Conservation (phyloP, 1,140 invertebrate species). For the Chelonus insularis region DNA sequence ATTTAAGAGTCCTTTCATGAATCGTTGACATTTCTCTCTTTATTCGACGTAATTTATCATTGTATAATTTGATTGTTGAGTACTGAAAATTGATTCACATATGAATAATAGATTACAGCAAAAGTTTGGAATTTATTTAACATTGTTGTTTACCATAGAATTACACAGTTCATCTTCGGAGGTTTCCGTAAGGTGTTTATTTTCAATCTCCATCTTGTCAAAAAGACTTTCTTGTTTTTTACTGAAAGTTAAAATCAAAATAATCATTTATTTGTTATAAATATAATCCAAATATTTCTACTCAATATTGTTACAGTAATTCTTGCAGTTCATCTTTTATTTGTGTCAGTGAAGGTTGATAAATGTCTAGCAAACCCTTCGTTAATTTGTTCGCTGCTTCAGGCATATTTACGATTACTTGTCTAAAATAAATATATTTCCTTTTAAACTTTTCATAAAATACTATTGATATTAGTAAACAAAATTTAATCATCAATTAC, state of each 20-base stretch:
- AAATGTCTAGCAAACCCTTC: slow-evolving; percentile 46
- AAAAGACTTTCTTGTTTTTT: slow-evolving; percentile 51
- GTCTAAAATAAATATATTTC: no score
- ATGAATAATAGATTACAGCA: no score
- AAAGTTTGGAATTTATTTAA: no score
- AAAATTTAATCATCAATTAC: slow-evolving; percentile 26
- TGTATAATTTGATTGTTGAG: slow-evolving; percentile 45
- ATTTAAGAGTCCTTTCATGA: slow-evolving; percentile 49
- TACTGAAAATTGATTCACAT: no score
- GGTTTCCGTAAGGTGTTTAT: slow-evolving; percentile 48
- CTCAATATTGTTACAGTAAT: slow-evolving; percentile 45
- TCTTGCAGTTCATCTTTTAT: slow-evolving; percentile 50
- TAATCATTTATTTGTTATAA: not conserved
- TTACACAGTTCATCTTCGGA: slow-evolving; percentile 45
- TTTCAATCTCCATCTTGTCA: slow-evolving; percentile 51
- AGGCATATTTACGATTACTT: slow-evolving; percentile 37
- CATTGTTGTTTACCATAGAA: slow-evolving; percentile 50
- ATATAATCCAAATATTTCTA: slow-evolving; percentile 19
- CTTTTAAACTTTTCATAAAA: slow-evolving; percentile 20
- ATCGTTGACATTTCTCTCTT: slow-evolving; percentile 52
- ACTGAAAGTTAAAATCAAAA: slow-evolving; percentile 33
- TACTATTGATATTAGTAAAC: not conserved
- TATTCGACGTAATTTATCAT: slow-evolving; percentile 49
- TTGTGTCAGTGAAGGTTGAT: slow-evolving; percentile 47
- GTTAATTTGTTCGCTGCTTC: slow-evolving; percentile 44